phyloP scores from a whole-genome alignment of 2,113 vertebrate species.

The Rhinoptilus africanus region DNA sequence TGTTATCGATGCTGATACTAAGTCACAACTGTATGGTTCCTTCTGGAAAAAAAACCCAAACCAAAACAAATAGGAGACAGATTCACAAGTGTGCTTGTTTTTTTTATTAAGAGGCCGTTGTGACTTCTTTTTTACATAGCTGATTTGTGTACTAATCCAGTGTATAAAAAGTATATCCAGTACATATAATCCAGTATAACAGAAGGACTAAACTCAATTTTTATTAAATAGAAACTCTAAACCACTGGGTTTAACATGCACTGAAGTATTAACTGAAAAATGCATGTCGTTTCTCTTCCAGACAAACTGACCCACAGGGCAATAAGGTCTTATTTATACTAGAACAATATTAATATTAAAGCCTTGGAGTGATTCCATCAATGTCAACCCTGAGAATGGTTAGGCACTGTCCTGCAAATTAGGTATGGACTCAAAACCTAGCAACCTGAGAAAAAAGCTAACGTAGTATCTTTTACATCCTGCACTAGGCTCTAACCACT shows the following conservation, averaged over 20 bases:
- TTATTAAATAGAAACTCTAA: not conserved
- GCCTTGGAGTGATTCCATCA: not conserved
- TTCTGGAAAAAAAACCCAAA: not conserved
- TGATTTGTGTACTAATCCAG: not conserved
- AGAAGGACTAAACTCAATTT: not conserved
- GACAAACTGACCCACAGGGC: not conserved
- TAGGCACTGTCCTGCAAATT: not conserved
- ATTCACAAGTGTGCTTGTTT: not conserved
- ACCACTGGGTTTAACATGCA: not conserved
- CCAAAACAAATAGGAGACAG: not conserved
- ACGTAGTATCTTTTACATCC: not conserved
- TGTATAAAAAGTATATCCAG: no score
- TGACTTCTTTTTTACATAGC: not conserved
- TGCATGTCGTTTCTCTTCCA: not conserved
- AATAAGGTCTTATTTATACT: not conserved
- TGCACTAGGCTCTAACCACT: not conserved
- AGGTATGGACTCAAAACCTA: not conserved
- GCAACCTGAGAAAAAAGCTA: not conserved
- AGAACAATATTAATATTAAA: not conserved
- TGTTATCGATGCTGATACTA: not conserved
- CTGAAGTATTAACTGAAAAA: not conserved
- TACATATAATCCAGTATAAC: not conserved
- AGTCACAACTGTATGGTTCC: not conserved
- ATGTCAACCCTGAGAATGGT: not conserved
- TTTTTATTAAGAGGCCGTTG: not conserved